Percentiles rank a stretch among this genome's conserved stretches.
These are phyloP conservation scores for Nothoprocta pentlandii DNA, from an alignment of 2,113 vertebrate genomes.

Conservation along the genomic window DNA sequence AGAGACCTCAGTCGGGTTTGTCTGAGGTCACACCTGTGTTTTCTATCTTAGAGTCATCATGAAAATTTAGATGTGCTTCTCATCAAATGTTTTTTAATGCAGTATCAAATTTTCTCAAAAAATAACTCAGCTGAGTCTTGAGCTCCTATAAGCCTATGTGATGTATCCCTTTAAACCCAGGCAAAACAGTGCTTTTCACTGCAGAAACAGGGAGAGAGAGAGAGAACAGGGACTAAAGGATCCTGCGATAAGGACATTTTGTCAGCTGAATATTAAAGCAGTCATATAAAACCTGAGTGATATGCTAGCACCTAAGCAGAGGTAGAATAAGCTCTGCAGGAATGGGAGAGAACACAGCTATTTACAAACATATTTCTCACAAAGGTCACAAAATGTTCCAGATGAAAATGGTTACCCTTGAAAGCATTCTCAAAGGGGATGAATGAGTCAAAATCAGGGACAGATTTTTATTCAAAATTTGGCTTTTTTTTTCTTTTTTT, in stretches of 20 bases:
- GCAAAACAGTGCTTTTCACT: background rate
- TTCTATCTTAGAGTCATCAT: background rate
- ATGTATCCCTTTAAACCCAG: constrained; percentile 4
- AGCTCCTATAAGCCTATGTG: background rate
- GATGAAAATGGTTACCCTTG: background rate
- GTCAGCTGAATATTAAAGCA: constrained; percentile 13
- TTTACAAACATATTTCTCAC: background rate
- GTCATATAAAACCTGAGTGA: background rate
- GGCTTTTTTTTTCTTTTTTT: rapidly evolving
- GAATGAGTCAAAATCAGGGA: background rate
- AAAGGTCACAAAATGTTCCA: background rate
- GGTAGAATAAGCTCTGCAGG: background rate
- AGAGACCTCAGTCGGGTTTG: background rate
- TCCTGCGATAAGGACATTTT: background rate
- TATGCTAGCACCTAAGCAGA: background rate
- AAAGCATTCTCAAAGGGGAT: background rate
- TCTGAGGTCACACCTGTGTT: background rate
- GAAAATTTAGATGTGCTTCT: background rate
- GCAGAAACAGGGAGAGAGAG: background rate
- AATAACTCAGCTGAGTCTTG: background rate
- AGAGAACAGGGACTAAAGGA: background rate
- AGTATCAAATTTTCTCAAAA: background rate
- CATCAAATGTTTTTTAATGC: background rate
- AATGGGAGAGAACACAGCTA: background rate
- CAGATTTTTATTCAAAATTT: background rate